Evolutionary conservation across 2,113 vertebrate genomes (phyloP), one percentile per base, ranked within the genome.

Genomic region (Nesoenas mayeri): DNA sequence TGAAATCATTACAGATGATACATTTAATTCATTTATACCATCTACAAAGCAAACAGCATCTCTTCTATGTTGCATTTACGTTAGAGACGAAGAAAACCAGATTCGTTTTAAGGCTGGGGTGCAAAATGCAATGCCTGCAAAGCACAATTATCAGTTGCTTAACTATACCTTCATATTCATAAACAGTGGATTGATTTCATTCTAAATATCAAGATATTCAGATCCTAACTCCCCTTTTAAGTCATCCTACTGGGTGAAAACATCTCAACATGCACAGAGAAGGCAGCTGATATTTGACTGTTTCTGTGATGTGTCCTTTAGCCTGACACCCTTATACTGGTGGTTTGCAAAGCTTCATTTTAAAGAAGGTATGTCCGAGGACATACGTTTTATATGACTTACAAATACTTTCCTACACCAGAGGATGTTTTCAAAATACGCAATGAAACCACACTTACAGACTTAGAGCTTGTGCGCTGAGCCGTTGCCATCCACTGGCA

Each of bases 401-500:
- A n/a, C 79, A 81, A 72, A 69, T 51, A 56, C 15, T 44, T 81
- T 56, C n/a, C 69, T n/a, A 61, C 29, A 66, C 15, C 32, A 92
- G 47, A 79, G 40, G 26, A 29, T 9, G 5, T 32, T 82, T 77
- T 53, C 26, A 71, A 92, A 91, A 51, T 56, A 81, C 6, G 40
- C 42, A 80, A 28, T 29, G 31, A 91, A 91, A 73, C 26, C 22
- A 21, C 42, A 64, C 9, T 38, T 32, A 53, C 6, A 75, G 42
- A 53, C 31, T 40, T 20, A 13, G 16, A 84, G 47, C 44, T 79
- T 66, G n/a, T 29, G 71, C 64, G 71, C 84, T 64, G 54, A 91
- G 75, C 62, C 79, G 62, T 79, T 94, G 95, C 83, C 91, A 91
- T 57, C 92, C 75, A 47, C 72, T 86, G 94, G 78, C 67, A 71